Conservation (phyloP, 2,888 invertebrate species). For the Pteria penguin region DNA sequence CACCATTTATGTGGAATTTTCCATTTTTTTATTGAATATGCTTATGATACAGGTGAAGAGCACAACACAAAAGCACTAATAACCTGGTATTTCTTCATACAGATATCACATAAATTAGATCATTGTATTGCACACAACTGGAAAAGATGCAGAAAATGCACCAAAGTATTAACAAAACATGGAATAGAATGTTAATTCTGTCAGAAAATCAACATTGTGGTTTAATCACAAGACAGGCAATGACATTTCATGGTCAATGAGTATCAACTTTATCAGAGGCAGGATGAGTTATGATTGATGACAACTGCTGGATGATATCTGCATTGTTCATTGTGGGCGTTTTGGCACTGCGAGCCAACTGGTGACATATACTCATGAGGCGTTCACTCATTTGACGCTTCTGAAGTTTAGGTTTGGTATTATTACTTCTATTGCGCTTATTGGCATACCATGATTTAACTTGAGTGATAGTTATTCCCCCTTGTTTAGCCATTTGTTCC, state of each 20-base stretch:
- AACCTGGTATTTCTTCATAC: no score
- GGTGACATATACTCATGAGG: slow-evolving; percentile 67
- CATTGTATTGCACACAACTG: no score
- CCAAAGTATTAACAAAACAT: no score
- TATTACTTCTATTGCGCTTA: slow-evolving; percentile 74
- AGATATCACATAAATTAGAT: no score
- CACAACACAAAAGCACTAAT: no score
- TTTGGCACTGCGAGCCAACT: slow-evolving; percentile 60
- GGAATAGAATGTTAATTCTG: no score
- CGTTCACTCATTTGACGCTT: slow-evolving; percentile 69
- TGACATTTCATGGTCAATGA: background rate
- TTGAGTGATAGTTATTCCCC: slow-evolving; percentile 70
- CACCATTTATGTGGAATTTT: no score
- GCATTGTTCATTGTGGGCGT: slow-evolving; percentile 65
- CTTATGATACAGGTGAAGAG: no score
- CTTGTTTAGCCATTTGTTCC: slow-evolving; percentile 66
- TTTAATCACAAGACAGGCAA: no score
- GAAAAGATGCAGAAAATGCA: no score
- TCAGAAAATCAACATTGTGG: no score
- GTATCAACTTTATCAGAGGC: background rate
- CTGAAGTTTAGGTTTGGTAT: slow-evolving; percentile 75
- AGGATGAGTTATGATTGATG: slow-evolving; percentile 59
- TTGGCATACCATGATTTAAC: slow-evolving; percentile 78
- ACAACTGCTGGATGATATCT: slow-evolving; percentile 71
- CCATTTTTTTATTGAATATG: no score